Evolutionary conservation across 1,140 invertebrate species (phyloP), one percentile per base, ranked within the genome.

Genomic region (Hypothenemus hampei): DNA sequence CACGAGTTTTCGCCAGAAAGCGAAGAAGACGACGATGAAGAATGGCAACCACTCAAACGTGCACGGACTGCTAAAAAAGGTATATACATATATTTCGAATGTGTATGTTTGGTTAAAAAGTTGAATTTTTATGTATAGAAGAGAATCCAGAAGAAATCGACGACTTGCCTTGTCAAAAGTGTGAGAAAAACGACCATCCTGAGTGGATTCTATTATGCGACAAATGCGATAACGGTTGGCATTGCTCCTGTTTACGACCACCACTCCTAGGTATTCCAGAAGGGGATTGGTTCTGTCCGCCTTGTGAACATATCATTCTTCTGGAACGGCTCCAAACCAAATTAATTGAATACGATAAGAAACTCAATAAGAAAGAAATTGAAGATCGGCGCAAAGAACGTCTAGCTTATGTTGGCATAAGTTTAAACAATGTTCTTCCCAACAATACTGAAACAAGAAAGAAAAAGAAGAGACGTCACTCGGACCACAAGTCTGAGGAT

Each of bases 151-250:
- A 83, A 13, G 81, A 80, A 46, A 79, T 78, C n/a, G 83, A 85
- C 26, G 86, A 89, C 26, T 78, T 78, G 57, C 79, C 86, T 4
- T 97, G 93, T 74, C 79, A 84, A 60, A 89, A 89, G 63, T 97
- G 93, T 73, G 81, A 81, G 1, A 89, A 92, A 72, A 83, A 79
- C 8, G 90, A 96, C 70, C 91, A 96, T 74, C 93, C 94, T 0
- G 93, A 97, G 69, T 95, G 91, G 91, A 95, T 98, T 64, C 73
- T 98, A 45, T 73, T 98, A 1, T 98, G 95, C 71, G 95, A 98
- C 74, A 81, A 81, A 36, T 98, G 95, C 75, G 92, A 98, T 72
- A 84, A 83, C 57, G 93, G 93, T 16, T 97, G 91, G 83, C 95
- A 98, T 75, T 92, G 91, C 39, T 89, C 87, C 4, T 98, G 95